Base-by-base conservation (phyloP, 2,797 vertebrate genomes). In the Notolabrus celidotus region DNA sequence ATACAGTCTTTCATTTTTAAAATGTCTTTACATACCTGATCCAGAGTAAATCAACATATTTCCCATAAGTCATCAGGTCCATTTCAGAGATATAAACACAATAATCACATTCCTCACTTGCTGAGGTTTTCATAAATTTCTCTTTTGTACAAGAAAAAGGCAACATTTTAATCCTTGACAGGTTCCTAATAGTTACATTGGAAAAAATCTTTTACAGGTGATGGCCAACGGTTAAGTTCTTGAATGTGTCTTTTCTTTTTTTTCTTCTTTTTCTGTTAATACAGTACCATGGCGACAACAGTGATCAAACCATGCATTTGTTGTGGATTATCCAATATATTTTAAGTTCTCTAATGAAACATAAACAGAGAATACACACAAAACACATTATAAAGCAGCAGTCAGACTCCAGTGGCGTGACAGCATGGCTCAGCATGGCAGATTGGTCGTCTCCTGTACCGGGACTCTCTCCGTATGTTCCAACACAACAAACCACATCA, bases 91-190 rank as follows among this genome's bases (percentile, higher is more conserved):
- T 97, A 97, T 96, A 98, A 97, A 98, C 96, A 97, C 95, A 93
- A 94, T 94, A n/a, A 88, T 95, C 96, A 96, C 96, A 96, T 97
- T 97, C 95, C 96, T 96, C 95, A 96, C 94, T n/a, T 94, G 90
- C 92, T 95, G 96, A 95, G 95, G 95, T 94, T 95, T 89, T 96
- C 95, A 97, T 98, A 99, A 96, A 98, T 96, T 96, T 97, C 95
- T 99, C 96, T 98, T 97, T 98, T 98, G 94, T 99, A 99, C 97
- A 99, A 96, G 96, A 95, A 98, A 95, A 98, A 98, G 97, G 97
- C 97, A 98, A 97, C 96, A 95, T 94, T 96, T 97, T 96, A 86
- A 88, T 94, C 93, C 77, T 89, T 77, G 93, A 96, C 94, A 95
- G 94, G 94, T 95, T 97, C 94, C 87, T 96, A 95, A 96, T 96